phyloP scores from a whole-genome alignment of 30 jellyfish, hydroid and myxozoan genomes.

The Pelagia noctiluca region DNA sequence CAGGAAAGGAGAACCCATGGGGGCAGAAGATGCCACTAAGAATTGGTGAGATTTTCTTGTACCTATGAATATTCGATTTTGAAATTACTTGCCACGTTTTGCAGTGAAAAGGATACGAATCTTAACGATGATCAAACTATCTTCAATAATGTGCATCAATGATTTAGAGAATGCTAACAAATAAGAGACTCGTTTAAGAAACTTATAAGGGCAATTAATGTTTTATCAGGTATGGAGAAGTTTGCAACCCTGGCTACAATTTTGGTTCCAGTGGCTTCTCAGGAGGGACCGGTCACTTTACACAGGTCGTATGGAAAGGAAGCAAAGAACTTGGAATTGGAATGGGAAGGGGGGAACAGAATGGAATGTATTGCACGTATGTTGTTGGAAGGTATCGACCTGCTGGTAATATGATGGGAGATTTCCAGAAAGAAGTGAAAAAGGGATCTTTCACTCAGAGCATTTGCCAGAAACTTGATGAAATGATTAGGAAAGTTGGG shows the following conservation, averaged over 20 bases:
- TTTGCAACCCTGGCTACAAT: too few relatives aligned
- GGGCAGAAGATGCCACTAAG: slow-evolving; percentile 44
- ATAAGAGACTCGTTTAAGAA: neutral
- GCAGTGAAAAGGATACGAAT: too few relatives aligned
- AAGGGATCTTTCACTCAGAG: slow-evolving; percentile 49
- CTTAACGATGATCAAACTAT: too few relatives aligned
- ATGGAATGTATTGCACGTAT: slow-evolving; percentile 74
- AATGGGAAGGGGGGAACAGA: slow-evolving; percentile 4
- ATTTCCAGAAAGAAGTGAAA: slow-evolving; percentile 57
- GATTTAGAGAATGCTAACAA: slow-evolving; percentile 15
- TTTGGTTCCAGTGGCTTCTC: too few relatives aligned
- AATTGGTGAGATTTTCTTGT: slow-evolving; percentile 21
- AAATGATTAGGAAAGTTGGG: neutral
- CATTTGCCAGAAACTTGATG: slow-evolving; percentile 22
- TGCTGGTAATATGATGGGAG: slow-evolving; percentile 72
- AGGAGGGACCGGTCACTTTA: slow-evolving; percentile 36
- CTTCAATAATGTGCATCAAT: too few relatives aligned
- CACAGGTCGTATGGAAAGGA: slow-evolving; percentile 31
- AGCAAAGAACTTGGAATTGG: slow-evolving; percentile 6
- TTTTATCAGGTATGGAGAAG: slow-evolving; percentile 78
- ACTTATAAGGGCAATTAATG: neutral
- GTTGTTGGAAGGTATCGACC: slow-evolving; percentile 86
- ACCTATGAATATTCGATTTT: too few relatives aligned
- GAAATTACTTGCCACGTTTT: too few relatives aligned
- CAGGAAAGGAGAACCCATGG: slow-evolving; percentile 36